Evolutionary conservation across 1,140 invertebrate species (phyloP).

Genomic region (Orius insidiosus): DNA sequence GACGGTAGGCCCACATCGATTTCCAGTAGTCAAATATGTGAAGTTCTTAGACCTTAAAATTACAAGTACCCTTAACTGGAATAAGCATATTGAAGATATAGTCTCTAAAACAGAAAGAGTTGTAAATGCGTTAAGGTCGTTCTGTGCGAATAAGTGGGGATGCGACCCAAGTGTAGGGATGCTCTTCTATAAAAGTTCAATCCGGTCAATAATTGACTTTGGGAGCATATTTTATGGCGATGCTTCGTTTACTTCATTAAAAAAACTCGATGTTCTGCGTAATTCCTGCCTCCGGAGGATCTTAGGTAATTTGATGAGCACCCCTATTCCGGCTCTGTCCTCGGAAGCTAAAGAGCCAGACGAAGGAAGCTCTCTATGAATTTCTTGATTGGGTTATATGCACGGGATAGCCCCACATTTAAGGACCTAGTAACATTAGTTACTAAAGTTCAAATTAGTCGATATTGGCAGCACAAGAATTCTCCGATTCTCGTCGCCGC

Average conservation of each 20-base stretch:
- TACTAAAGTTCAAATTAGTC: neutral
- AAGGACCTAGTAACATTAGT: neutral
- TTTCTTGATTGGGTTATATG: neutral
- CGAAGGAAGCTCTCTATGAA: neutral
- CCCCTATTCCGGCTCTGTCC: neutral
- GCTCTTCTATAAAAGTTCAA: neutral
- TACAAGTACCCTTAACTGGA: neutral
- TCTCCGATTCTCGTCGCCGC: neutral
- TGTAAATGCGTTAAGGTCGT: conserved; percentile 1
- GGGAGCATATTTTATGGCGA: neutral
- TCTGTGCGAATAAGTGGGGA: neutral
- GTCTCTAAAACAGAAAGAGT: conserved; percentile 1
- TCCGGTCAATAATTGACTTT: neutral
- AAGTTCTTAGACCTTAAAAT: neutral
- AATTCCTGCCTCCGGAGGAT: neutral
- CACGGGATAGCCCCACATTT: neutral
- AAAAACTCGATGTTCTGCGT: neutral
- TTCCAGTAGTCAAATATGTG: neutral
- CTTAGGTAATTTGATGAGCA: neutral
- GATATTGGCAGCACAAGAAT: neutral
- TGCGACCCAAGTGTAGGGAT: neutral
- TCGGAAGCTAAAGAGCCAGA: neutral
- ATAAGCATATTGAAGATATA: neutral
- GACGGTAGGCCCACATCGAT: neutral
- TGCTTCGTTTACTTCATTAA: neutral